These are phyloP conservation scores for Coleophora deauratella DNA, from an alignment of 2,888 invertebrate genomes.

Conservation along the genomic window DNA sequence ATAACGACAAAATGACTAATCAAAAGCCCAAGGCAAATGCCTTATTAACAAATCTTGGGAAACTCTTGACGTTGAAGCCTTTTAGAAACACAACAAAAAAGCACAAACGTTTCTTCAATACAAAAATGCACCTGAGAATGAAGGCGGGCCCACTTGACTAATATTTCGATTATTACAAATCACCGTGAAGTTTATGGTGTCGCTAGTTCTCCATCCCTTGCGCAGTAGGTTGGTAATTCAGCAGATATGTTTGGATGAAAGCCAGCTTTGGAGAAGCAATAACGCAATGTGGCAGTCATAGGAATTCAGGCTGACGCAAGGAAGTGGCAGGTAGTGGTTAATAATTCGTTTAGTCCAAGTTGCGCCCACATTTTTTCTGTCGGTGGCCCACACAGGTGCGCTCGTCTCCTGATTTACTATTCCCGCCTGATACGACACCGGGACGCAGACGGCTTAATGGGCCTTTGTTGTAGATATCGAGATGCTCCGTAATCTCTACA, in stretches of 20 bases:
- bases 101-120: slow-evolving; percentile 64
- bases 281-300: slow-evolving; percentile 12
- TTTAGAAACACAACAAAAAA: slow-evolving; percentile 62
- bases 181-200: slow-evolving; percentile 30
- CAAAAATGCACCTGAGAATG: slow-evolving; percentile 74
- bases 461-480: slow-evolving; percentile 39
- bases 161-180: slow-evolving; percentile 65
- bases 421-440: slow-evolving; percentile 45
- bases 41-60: slow-evolving; percentile 64
- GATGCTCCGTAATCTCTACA: slow-evolving; percentile 27
- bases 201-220: slow-evolving; percentile 22
- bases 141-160: slow-evolving; percentile 70
- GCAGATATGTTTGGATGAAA: not conserved
- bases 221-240: slow-evolving; percentile 5
- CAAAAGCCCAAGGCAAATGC: slow-evolving; percentile 43
- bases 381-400: slow-evolving; percentile 68
- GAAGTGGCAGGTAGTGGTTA: slow-evolving; percentile 66
- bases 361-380: slow-evolving; percentile 65
- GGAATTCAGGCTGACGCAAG: slow-evolving; percentile 24
- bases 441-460: slow-evolving; percentile 45
- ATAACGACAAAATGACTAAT: slow-evolving; percentile 57
- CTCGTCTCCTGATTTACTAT: slow-evolving; percentile 63
- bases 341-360: slow-evolving; percentile 71
- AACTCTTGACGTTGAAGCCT: slow-evolving; percentile 56
- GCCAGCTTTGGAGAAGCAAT: slow-evolving; percentile 26